Base-by-base conservation (phyloP, 1,140 invertebrate genomes). In the Stenopsyche tienmushanensis region DNA sequence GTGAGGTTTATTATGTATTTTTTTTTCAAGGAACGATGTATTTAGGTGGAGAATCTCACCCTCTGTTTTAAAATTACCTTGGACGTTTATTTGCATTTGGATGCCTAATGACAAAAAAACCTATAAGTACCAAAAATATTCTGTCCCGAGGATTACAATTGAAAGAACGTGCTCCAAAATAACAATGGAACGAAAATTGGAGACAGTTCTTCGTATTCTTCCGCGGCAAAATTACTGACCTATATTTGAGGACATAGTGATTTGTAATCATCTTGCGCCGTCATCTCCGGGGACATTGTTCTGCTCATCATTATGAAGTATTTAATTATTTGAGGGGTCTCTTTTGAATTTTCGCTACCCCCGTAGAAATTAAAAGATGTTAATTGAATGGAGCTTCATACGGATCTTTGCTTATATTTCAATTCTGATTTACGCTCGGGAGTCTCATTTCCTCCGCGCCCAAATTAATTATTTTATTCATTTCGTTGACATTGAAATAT, bases 181-280 rank as follows among this genome's bases (percentile, higher is more conserved):
- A 62, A 62, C 59, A 62, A 62, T 62, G 15, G 59, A 10, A 21
- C 1, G 59, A 62, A 62, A 62, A 62, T 62, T 62, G 59, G 54
- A 20, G 45, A 62, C 42, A 39, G n/a, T 41, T 20, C 7, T 52
- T 21, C 18, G 5, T 21, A 41, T 55, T 55, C 21, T 57, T 57
- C 24, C n/a, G 21, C 26, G 39, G 18, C 10, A 57, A 57, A 57
- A n/a, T 50, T 50, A 50, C 47, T 50, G 47, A 15, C 18, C 47
- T 50, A 50, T 50, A 50, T 50, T 15, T 18, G n/a, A n/a, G n/a
- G n/a, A n/a, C n/a, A n/a, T n/a, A n/a, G n/a, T n/a, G n/a, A n/a
- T n/a, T n/a, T n/a, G n/a, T n/a, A n/a, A n/a, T n/a, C n/a, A n/a
- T n/a, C n/a, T n/a, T n/a, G n/a, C n/a, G n/a, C n/a, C n/a, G 34